Percentiles rank a stretch among this genome's conserved stretches.
phyloP scores from a whole-genome alignment of 2,113 vertebrate genomes.

The Rhea americana region DNA sequence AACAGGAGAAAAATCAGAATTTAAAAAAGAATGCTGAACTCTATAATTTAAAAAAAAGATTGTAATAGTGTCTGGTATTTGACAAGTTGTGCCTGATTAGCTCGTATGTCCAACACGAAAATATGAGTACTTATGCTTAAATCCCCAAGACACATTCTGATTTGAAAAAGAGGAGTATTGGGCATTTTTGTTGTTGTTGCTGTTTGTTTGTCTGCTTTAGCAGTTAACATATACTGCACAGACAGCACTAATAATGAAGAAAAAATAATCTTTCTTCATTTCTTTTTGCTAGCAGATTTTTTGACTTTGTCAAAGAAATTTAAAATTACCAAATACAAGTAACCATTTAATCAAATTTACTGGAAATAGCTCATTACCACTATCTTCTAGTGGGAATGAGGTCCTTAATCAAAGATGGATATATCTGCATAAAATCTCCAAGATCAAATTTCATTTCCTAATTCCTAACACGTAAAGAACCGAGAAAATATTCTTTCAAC shows the following conservation, averaged over 20 bases:
- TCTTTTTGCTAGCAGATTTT: background rate
- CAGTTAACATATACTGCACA: background rate
- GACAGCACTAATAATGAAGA: background rate
- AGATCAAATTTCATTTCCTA: background rate
- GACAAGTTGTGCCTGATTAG: background rate
- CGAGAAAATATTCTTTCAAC: background rate
- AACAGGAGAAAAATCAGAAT: background rate
- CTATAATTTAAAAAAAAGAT: background rate
- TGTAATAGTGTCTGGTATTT: background rate
- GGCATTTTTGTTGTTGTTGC: background rate
- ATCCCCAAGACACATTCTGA: background rate
- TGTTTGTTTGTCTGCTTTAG: background rate
- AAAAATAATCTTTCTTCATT: background rate
- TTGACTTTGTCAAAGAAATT: background rate
- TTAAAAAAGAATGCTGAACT: background rate
- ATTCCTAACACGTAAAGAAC: background rate
- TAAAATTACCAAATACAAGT: background rate
- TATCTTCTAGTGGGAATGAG: background rate
- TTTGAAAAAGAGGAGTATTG: background rate
- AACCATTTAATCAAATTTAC: background rate
- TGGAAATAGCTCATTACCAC: background rate
- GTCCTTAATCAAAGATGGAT: background rate
- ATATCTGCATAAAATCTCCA: background rate
- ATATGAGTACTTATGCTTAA: background rate
- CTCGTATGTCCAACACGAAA: background rate